These are phyloP conservation scores for Scortum barcoo DNA, from an alignment of 2,113 vertebrate species.

Conservation along the genomic window DNA sequence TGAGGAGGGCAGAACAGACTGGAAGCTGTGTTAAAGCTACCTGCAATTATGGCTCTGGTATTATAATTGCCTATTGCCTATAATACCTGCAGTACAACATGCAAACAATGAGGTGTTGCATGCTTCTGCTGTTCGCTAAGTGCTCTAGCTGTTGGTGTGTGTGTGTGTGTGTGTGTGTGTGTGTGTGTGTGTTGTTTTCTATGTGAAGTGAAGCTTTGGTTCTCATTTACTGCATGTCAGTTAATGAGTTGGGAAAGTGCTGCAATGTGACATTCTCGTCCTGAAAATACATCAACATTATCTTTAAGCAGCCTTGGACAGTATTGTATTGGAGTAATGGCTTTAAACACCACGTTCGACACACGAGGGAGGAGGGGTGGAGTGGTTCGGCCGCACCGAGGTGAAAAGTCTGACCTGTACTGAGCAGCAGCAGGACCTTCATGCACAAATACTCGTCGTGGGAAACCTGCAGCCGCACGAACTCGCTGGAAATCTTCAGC, in stretches of 20 bases:
- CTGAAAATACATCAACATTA: constrained; percentile 29
- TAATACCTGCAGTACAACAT: not conserved
- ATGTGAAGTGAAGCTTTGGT: not conserved
- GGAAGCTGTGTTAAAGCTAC: not conserved
- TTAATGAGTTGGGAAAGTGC: constrained; percentile 5
- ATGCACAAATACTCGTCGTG: constrained; percentile 99
- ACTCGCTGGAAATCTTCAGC: constrained; percentile 94
- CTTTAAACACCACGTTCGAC: not conserved
- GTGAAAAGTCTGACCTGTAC: constrained; percentile 87
- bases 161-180: not conserved
- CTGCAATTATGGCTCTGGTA: not conserved
- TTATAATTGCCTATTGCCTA: not conserved
- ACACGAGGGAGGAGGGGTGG: not conserved
- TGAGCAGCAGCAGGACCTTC: constrained; percentile 97
- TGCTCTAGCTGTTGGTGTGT: not conserved
- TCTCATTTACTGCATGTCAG: not conserved
- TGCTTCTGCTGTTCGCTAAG: not conserved
- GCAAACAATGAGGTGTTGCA: not conserved
- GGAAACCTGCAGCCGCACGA: constrained; percentile 95
- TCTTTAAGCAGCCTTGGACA: not conserved
- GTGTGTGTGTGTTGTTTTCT: not conserved
- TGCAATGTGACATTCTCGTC: not conserved
- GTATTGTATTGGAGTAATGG: constrained; percentile 22
- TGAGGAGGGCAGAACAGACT: not conserved
- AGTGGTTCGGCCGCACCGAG: not conserved